These are phyloP conservation scores for Zaprionus taronus DNA, from an alignment of 1,140 invertebrate species.

Conservation along the genomic window DNA sequence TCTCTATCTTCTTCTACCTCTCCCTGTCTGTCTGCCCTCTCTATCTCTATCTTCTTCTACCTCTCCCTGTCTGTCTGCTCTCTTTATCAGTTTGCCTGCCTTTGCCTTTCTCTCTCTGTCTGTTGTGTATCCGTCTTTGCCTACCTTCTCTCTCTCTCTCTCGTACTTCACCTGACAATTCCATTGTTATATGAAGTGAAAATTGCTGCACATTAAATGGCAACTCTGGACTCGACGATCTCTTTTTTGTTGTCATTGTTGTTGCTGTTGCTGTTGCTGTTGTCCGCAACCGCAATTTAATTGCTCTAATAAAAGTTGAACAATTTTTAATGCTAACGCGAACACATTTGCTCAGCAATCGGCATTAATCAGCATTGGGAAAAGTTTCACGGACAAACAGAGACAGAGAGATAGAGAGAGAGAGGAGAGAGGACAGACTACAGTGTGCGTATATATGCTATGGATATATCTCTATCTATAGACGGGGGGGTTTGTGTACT, in stretches of 20 bases:
- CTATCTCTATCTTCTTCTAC: not conserved
- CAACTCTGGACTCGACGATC: slow-evolving; percentile 36
- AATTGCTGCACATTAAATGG: slow-evolving; percentile 78
- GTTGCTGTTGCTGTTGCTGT: slow-evolving; percentile 15
- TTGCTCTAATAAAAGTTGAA: slow-evolving; percentile 77
- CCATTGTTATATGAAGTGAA: slow-evolving; percentile 70
- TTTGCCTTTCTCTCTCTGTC: not conserved
- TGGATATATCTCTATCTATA: slow-evolving; percentile 21
- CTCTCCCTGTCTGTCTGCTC: not conserved
- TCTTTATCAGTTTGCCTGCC: not conserved
- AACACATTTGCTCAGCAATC: slow-evolving; percentile 74
- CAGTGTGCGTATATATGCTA: not conserved
- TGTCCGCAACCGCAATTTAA: slow-evolving; percentile 68
- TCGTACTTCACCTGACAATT: slow-evolving; percentile 35
- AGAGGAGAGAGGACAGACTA: not conserved
- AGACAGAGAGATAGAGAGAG: not conserved
- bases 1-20: not conserved
- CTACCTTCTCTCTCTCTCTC: not conserved
- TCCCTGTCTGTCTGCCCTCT: not conserved
- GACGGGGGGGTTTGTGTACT: slow-evolving; percentile 9
- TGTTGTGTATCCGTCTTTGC: not conserved
- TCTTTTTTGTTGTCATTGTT: slow-evolving; percentile 32
- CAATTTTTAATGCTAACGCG: slow-evolving; percentile 79
- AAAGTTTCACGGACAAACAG: slow-evolving; percentile 28
- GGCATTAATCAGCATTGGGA: slow-evolving; percentile 76